A percentile compares a stretch with the other conserved stretches of the same genome.
phyloP scores from a whole-genome alignment of 2,888 invertebrate species.

The Erebia epiphron region DNA sequence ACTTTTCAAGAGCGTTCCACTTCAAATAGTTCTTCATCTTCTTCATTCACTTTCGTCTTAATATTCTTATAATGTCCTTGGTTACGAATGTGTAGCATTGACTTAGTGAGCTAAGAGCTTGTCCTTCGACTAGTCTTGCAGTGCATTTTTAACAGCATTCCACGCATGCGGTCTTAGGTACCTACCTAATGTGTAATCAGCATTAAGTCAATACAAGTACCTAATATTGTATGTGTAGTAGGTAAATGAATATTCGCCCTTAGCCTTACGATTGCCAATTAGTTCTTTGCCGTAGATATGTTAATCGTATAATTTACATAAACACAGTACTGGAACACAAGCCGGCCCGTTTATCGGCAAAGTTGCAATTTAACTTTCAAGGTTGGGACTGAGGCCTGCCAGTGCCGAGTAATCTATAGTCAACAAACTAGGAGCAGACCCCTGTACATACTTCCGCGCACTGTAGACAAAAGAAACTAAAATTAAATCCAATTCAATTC shows the following conservation, averaged over 20 bases:
- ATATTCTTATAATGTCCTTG: too few species aligned
- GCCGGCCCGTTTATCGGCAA: constrained; percentile 56
- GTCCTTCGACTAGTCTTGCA: too few species aligned
- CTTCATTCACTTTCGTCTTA: too few species aligned
- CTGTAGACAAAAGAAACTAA: constrained; percentile 15
- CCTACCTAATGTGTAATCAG: background rate
- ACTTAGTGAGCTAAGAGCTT: too few species aligned
- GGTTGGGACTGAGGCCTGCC: constrained; percentile 52
- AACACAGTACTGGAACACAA: constrained; percentile 47
- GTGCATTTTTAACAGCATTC: too few species aligned
- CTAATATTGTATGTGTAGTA: background rate
- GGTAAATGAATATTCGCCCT: constrained; percentile 24
- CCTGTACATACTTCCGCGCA: constrained; percentile 22
- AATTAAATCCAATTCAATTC: background rate
- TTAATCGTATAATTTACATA: constrained; percentile 62
- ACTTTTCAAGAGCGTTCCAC: too few species aligned
- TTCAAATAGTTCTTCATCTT: too few species aligned
- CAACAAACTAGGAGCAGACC: constrained; percentile 37
- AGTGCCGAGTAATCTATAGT: constrained; percentile 49
- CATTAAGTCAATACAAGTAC: background rate
- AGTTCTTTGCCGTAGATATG: constrained; percentile 45
- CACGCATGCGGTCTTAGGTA: background rate
- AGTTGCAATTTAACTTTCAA: constrained; percentile 60
- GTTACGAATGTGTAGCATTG: too few species aligned
- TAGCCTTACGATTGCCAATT: constrained; percentile 31